Evolutionary conservation across 2,113 vertebrate species (phyloP).

Genomic region (Mus spicilegus): DNA sequence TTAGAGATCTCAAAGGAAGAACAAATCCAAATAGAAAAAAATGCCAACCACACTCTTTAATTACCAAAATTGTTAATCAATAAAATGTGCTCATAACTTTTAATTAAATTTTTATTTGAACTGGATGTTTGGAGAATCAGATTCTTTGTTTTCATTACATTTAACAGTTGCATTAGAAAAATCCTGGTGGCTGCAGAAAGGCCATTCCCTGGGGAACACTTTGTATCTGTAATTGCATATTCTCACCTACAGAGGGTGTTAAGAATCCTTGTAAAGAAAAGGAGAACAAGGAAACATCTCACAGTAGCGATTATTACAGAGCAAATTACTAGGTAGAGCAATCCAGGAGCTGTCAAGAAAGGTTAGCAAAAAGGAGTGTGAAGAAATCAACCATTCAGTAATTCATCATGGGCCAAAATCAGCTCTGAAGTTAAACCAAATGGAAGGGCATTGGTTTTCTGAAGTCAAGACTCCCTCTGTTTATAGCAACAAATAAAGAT

Average conservation of each 20-base stretch:
- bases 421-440: constrained; percentile 91
- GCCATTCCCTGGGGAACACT: constrained; percentile 89
- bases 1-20: constrained; percentile 95
- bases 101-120: constrained; percentile 94
- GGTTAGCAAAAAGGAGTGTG: constrained; percentile 94
- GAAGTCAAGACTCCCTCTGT: constrained; percentile 89
- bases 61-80: constrained; percentile 96
- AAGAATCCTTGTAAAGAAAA: constrained; percentile 97
- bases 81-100: constrained; percentile 94
- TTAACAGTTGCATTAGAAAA: constrained; percentile 87
- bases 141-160: constrained; percentile 90
- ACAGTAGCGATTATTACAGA: constrained; percentile 95
- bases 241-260: constrained; percentile 99
- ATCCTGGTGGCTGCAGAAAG: constrained; percentile 91
- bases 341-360: constrained; percentile 97
- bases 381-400: constrained; percentile 95
- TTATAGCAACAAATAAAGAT: constrained; percentile 88
- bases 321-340: constrained; percentile 97
- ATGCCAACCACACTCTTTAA: constrained; percentile 91
- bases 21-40: constrained; percentile 88
- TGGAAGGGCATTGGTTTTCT: constrained; percentile 87
- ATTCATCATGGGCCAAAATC: constrained; percentile 94
- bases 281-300: constrained; percentile 90
- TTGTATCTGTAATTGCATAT: constrained; percentile 97
- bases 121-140: constrained; percentile 90